Conservation (phyloP, 2,888 invertebrate species). For the Hofmannophila pseudospretella region DNA sequence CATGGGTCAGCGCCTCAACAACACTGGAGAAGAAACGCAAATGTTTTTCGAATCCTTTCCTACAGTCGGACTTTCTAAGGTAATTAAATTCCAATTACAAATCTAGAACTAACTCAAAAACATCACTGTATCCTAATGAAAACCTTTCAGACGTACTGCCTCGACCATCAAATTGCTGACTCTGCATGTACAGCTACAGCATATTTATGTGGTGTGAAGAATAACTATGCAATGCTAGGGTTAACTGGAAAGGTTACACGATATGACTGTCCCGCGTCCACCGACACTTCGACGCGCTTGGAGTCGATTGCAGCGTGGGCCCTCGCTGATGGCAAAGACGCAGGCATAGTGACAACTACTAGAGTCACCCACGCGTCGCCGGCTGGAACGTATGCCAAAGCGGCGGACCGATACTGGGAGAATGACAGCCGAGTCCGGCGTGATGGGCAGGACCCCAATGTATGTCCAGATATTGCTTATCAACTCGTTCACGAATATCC, state of each 20-base stretch:
- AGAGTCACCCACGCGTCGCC: constrained; percentile 89
- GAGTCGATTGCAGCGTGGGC: constrained; percentile 83
- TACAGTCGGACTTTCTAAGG: constrained; percentile 81
- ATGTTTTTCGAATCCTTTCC: constrained; percentile 81
- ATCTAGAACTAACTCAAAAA: background rate
- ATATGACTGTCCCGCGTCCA: constrained; percentile 77
- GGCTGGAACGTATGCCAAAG: constrained; percentile 82
- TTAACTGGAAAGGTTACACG: constrained; percentile 80
- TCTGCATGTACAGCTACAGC: constrained; percentile 85
- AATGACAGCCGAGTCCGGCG: constrained; percentile 75
- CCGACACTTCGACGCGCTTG: constrained; percentile 67
- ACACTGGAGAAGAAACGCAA: constrained; percentile 77
- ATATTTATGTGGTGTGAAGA: constrained; percentile 82
- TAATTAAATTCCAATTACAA: too few relatives aligned
- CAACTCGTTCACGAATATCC: constrained; percentile 81
- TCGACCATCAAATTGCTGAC: constrained; percentile 81
- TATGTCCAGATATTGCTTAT: constrained; percentile 82
- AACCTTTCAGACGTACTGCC: constrained; percentile 70
- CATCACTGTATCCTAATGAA: background rate
- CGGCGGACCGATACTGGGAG: constrained; percentile 85
- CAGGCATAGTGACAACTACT: constrained; percentile 83
- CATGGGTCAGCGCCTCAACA: constrained; percentile 76
- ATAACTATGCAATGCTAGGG: constrained; percentile 81
- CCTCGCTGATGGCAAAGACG: constrained; percentile 61
- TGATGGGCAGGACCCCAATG: constrained; percentile 34